phyloP scores from a whole-genome alignment of 2,888 invertebrate species.

The Rutpela maculata region DNA sequence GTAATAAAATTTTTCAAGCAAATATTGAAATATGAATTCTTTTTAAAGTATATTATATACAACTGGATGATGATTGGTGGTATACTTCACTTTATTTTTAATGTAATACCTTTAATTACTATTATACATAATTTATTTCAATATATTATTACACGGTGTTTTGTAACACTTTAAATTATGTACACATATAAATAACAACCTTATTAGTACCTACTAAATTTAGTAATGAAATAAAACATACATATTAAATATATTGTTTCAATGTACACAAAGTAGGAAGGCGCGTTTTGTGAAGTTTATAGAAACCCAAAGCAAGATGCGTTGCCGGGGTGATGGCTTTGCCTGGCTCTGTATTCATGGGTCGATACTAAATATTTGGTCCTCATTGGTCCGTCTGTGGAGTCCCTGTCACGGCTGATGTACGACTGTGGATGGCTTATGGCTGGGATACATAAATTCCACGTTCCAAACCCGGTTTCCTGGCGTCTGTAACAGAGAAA shows the following conservation, averaged over 20 bases:
- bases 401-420: conserved; percentile 64
- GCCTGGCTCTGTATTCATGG: conserved; percentile 55
- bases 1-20: too few relatives aligned
- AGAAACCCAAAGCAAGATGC: conserved; percentile 51
- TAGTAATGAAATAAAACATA: conserved; percentile 4
- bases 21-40: too few relatives aligned
- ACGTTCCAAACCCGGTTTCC: conserved; percentile 18
- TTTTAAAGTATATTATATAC: too few relatives aligned
- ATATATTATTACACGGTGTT: background rate
- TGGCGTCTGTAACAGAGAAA: conserved; percentile 24
- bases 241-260: conserved; percentile 18
- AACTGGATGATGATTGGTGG: too few relatives aligned
- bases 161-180: background rate
- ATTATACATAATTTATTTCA: too few relatives aligned
- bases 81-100: too few relatives aligned
- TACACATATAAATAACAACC: background rate
- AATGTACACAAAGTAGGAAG: conserved; percentile 34
- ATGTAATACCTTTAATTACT: too few relatives aligned
- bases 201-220: background rate
- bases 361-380: conserved; percentile 65
- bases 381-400: conserved; percentile 67
- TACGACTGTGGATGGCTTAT: conserved; percentile 52
- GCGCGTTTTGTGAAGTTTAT: conserved; percentile 27
- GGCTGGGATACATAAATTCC: conserved; percentile 36
- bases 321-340: conserved; percentile 66